Conservation (phyloP, 2,113 vertebrate genomes). For the Aepyceros melampus region DNA sequence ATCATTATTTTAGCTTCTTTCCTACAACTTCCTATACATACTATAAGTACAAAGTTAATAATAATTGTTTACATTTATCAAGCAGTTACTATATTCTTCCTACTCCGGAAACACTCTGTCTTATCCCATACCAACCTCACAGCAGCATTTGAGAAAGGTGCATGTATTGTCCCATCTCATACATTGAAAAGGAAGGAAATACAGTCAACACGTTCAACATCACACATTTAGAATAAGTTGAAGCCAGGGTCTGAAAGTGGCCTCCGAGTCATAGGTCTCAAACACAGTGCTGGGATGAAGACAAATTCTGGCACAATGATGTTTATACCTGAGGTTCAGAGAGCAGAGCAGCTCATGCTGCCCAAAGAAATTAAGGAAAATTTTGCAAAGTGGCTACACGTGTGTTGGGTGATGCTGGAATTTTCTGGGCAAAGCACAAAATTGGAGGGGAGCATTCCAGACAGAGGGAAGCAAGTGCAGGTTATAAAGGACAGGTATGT, state of each 20-base stretch:
- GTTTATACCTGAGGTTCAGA: neutral
- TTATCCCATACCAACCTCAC: neutral
- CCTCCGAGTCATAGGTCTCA: neutral
- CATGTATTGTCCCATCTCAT: neutral
- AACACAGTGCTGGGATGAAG: neutral
- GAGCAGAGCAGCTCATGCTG: neutral
- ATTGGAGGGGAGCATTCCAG: neutral
- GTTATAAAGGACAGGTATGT: neutral
- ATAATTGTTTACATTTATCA: neutral
- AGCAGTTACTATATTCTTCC: neutral
- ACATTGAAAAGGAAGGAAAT: neutral
- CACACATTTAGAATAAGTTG: neutral
- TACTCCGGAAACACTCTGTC: neutral
- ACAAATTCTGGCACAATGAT: neutral
- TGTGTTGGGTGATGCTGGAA: neutral
- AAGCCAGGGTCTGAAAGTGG: neutral
- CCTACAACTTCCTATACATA: neutral
- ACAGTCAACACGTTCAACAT: neutral
- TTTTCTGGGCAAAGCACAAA: neutral
- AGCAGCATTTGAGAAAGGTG: neutral
- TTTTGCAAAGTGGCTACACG: neutral
- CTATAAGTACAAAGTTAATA: neutral
- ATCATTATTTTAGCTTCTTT: neutral
- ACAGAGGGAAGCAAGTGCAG: neutral
- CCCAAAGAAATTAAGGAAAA: neutral